Base-by-base conservation (phyloP, 2,113 vertebrate genomes). In the Podilymbus podiceps region DNA sequence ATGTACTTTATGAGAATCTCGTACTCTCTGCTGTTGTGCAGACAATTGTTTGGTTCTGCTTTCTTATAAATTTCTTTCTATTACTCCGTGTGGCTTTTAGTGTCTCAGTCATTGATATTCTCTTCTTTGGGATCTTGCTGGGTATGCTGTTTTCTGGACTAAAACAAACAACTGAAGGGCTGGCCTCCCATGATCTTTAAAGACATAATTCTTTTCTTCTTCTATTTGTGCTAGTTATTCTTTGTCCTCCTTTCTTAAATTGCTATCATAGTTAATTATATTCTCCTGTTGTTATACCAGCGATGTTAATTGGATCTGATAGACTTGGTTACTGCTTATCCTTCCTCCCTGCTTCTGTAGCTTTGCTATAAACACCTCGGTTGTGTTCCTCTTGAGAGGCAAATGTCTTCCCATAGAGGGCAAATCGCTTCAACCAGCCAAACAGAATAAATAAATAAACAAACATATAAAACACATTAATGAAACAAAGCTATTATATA, bases 311-410 rank as follows among this genome's bases (percentile, higher is more conserved):
- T 96, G 90, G 38, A 78, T 78, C 24, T 77, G 60, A 90, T 90
- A 87, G 80, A 67, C 64, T 73, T 85, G 47, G 49, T 96, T 95
- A 76, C 55, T 83, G 84, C 25, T 95, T 95, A 82, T 85, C 15
- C 52, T 93, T 91, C 40, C 56, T 95, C 47, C 28, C 31, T 81
- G 62, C 44, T 56, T 95, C 81, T 90, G 84, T 72, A 67, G 49
- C 88, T 85, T 81, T 20, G 8, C 64, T 67, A 50, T 94, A 91
- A 95, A 95, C 84, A 68, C 64, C 74, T 85, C 72, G 84, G 59
- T 69, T 85, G 64, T 74, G 23, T 55, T 92, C 85, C 75, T 94
- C 76, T 77, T 92, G 79, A 94, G 79, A 89, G 60, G 71, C 38
- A 85, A 88, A 90, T 88, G 67, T 56, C 49, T 78, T 96, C 83